phyloP scores from a whole-genome alignment of 2,113 vertebrate species.

The Galemys pyrenaicus region DNA sequence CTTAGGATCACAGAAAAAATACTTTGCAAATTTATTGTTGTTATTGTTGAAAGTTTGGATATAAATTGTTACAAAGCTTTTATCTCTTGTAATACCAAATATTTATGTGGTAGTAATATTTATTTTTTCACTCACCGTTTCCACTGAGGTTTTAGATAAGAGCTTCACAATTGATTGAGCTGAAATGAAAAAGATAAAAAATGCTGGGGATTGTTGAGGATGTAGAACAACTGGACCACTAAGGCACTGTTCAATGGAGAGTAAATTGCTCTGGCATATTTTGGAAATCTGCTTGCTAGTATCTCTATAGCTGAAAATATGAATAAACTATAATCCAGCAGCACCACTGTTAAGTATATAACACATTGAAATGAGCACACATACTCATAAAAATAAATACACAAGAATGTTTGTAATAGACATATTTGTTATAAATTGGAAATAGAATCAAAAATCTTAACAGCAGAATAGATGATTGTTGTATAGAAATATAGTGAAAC shows the following conservation, averaged over 20 bases:
- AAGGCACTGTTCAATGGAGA: neutral
- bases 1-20: neutral
- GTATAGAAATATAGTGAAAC: neutral
- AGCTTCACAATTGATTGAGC: neutral
- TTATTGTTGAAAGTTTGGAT: neutral
- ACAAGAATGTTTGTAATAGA: neutral
- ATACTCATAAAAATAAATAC: neutral
- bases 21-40: neutral
- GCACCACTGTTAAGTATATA: neutral
- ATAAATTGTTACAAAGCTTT: neutral
- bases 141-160: constrained; percentile 3
- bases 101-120: neutral
- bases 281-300: neutral
- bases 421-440: neutral
- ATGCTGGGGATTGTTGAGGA: neutral
- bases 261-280: neutral
- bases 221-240: neutral
- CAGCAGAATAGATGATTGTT: neutral
- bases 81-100: constrained; percentile 3
- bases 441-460: neutral
- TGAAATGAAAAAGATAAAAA: constrained; percentile 38
- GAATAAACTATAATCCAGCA: neutral
- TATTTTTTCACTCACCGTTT: neutral
- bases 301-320: neutral
- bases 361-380: neutral